Evolutionary conservation across 2,888 invertebrate species (phyloP).

Genomic region (Blera fallax): DNA sequence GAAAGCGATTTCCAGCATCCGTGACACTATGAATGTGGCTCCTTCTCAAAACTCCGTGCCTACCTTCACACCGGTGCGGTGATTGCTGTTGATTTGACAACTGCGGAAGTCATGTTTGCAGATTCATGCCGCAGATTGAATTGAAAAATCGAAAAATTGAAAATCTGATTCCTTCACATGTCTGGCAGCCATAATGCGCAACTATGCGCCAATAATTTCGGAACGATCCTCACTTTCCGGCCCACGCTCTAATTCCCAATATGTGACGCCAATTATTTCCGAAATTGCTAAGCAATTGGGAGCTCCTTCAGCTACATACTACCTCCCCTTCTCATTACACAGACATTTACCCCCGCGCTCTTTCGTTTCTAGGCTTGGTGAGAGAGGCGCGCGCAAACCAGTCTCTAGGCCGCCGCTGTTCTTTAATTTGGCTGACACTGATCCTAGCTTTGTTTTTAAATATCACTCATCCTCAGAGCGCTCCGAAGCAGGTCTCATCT

Average conservation of each 20-base stretch:
- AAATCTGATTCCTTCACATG: constrained; percentile 70
- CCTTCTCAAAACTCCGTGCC: neutral
- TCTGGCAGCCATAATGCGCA: constrained; percentile 71
- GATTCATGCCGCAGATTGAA: constrained; percentile 72
- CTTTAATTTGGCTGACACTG: constrained; percentile 71
- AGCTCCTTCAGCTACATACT: constrained; percentile 27
- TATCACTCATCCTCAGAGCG: constrained; percentile 69
- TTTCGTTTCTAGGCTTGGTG: constrained; percentile 2
- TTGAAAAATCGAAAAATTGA: constrained; percentile 50
- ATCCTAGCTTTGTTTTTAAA: constrained; percentile 71
- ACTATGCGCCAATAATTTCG: constrained; percentile 69
- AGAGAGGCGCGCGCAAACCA: neutral
- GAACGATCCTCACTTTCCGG: constrained; percentile 61
- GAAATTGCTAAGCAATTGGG: constrained; percentile 68
- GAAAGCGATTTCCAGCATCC: constrained; percentile 31
- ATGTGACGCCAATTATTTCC: constrained; percentile 73
- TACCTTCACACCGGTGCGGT: neutral
- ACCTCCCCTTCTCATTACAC: constrained; percentile 3
- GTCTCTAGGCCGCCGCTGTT: constrained; percentile 35
- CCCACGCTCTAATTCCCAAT: constrained; percentile 72
- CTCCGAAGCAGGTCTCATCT: constrained; percentile 70
- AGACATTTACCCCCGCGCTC: constrained; percentile 6
- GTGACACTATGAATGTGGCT: constrained; percentile 15
- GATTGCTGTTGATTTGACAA: constrained; percentile 67
- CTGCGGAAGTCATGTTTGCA: constrained; percentile 71